These are phyloP conservation scores for Taenaris catops DNA, from an alignment of 2,888 invertebrate genomes.

Conservation along the genomic window DNA sequence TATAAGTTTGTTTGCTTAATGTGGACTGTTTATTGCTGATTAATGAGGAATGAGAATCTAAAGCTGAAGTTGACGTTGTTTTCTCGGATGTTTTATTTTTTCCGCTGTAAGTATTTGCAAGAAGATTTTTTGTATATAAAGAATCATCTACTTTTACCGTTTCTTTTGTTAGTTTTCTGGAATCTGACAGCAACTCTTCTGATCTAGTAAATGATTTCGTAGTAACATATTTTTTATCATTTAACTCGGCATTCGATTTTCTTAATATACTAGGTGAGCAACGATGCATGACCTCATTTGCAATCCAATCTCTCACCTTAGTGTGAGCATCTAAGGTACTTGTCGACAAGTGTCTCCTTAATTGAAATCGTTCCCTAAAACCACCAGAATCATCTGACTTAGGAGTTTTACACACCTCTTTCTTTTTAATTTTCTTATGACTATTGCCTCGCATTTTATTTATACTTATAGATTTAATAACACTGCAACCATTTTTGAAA, in stretches of 20 bases:
- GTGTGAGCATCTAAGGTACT: conserved; percentile 92
- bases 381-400: conserved; percentile 78
- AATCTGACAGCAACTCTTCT: conserved; percentile 62
- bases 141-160: conserved; percentile 34
- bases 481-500: conserved; percentile 77
- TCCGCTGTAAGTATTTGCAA: conserved; percentile 39
- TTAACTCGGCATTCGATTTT: conserved; percentile 64
- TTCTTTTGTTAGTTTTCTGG: conserved; percentile 42
- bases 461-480: conserved; percentile 78
- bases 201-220: conserved; percentile 64
- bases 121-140: conserved; percentile 33
- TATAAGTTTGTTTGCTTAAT: conserved; percentile 42
- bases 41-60: conserved; percentile 65
- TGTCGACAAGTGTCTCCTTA: conserved; percentile 86
- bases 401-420: conserved; percentile 76
- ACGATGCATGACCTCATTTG: conserved; percentile 87
- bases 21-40: conserved; percentile 52
- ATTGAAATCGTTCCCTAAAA: conserved; percentile 81
- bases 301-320: conserved; percentile 93
- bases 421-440: conserved; percentile 73
- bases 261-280: conserved; percentile 84
- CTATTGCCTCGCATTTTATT: conserved; percentile 67
- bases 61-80: conserved; percentile 66
- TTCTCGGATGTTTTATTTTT: conserved; percentile 64
- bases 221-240: conserved; percentile 41